These are phyloP conservation scores for Myodes glareolus DNA, from an alignment of 2,113 vertebrate species.

Conservation along the genomic window DNA sequence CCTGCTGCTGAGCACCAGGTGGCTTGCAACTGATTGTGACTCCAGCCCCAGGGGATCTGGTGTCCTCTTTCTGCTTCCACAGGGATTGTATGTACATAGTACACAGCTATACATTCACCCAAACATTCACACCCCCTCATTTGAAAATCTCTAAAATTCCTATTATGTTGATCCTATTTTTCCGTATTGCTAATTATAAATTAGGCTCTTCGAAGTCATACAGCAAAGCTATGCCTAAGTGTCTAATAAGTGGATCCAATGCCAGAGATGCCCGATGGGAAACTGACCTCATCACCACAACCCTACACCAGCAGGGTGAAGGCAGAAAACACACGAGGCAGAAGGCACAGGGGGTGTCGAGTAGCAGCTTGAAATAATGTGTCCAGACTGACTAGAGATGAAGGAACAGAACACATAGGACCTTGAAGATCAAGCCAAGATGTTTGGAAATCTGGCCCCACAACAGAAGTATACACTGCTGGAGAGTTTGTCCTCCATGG, in stretches of 20 bases:
- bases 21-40: not conserved
- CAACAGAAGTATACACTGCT: not conserved
- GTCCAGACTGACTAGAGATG: not conserved
- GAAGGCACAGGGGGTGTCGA: not conserved
- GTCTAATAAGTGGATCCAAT: not conserved
- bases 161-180: not conserved
- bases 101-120: not conserved
- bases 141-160: slow-evolving; percentile 11
- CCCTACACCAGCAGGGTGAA: not conserved
- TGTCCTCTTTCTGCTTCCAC: not conserved
- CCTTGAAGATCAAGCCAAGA: not conserved
- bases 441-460: not conserved
- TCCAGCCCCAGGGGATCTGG: not conserved
- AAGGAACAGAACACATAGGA: not conserved
- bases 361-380: not conserved
- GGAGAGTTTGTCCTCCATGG: not conserved
- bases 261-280: not conserved
- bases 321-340: not conserved
- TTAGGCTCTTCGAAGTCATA: not conserved
- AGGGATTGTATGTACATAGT: not conserved
- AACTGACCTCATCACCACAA: not conserved
- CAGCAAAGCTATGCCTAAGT: not conserved
- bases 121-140: not conserved
- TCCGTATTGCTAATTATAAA: not conserved
- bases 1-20: not conserved